These are phyloP conservation scores for Propithecus perrieri DNA, from an alignment of 2,797 vertebrate genomes.

Conservation along the genomic window DNA sequence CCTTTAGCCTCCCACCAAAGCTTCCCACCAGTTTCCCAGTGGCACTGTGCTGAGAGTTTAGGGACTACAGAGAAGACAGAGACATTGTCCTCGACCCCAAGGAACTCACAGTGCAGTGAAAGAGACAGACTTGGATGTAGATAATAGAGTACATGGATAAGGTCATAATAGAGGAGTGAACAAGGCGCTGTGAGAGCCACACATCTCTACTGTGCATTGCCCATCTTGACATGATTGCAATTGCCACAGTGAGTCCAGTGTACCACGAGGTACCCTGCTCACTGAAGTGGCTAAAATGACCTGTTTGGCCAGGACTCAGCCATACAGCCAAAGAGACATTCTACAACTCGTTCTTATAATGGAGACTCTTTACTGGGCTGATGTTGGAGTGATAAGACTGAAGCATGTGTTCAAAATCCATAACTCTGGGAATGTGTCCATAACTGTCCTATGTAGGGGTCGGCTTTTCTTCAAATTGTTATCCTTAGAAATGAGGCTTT, in stretches of 20 bases:
- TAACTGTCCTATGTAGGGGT: neutral
- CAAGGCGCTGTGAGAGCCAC: neutral
- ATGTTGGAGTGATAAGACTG: neutral
- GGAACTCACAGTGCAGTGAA: neutral
- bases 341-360: neutral
- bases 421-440: neutral
- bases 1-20: neutral
- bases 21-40: neutral
- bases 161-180: neutral
- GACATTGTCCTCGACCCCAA: neutral
- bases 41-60: neutral
- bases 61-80: neutral
- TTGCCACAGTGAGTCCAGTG: neutral
- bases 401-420: neutral
- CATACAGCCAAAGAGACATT: neutral
- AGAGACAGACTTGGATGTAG: neutral
- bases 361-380: neutral
- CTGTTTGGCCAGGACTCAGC: neutral
- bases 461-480: neutral
- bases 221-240: neutral
- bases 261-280: neutral
- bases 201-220: accelerated
- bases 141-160: neutral
- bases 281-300: neutral
- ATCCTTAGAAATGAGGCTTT: neutral